Evolutionary conservation across 2,888 invertebrate genomes (phyloP).

Genomic region (Philhelius pedissequus): DNA sequence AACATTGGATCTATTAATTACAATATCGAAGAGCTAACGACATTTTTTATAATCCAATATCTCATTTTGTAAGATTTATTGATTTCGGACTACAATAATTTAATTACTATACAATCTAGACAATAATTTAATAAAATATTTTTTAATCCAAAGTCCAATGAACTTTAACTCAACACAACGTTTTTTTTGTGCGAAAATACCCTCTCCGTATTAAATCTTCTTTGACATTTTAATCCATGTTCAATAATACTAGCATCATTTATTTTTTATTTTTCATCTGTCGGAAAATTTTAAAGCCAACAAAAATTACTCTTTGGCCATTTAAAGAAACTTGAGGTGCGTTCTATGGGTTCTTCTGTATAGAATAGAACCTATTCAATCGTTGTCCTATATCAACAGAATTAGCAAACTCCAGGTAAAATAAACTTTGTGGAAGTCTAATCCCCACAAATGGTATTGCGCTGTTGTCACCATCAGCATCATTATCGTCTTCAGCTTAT

Average conservation of each 20-base stretch:
- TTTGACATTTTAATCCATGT: conserved; percentile 38
- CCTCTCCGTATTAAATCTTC: conserved; percentile 6
- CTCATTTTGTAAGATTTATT: too few species aligned
- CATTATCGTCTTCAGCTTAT: neutral
- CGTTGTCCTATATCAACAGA: conserved; percentile 20
- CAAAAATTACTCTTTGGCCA: conserved; percentile 49
- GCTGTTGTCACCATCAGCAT: conserved; percentile 18
- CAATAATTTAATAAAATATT: too few species aligned
- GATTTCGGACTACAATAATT: too few species aligned
- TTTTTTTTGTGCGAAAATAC: too few species aligned
- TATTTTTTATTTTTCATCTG: neutral
- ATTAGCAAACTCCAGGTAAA: neutral
- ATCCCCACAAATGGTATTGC: conserved; percentile 39
- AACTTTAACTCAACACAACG: neutral
- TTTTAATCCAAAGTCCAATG: too few species aligned
- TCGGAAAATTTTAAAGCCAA: neutral
- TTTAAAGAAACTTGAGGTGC: conserved; percentile 47
- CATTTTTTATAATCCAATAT: too few species aligned
- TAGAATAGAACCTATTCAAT: conserved; percentile 9
- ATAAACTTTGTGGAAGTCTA: neutral
- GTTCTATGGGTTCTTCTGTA: conserved; percentile 13
- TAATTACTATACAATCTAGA: too few species aligned
- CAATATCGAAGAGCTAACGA: too few species aligned
- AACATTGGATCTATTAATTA: too few species aligned
- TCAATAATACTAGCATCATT: neutral